These are phyloP conservation scores for Lucilia cuprina DNA, from an alignment of 1,140 invertebrate genomes.

Conservation along the genomic window DNA sequence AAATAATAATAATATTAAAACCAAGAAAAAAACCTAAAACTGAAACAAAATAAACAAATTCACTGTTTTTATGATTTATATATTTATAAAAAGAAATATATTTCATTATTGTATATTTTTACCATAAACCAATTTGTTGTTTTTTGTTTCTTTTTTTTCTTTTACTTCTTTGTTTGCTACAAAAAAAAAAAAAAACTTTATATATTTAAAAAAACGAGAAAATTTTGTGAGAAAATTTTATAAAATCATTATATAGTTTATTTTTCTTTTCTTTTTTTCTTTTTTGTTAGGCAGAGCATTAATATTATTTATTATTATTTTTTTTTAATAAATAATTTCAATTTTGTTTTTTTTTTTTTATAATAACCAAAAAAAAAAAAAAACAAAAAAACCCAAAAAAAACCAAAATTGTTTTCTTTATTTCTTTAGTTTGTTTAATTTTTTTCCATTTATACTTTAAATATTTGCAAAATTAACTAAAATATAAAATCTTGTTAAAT, in stretches of 20 bases:
- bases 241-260: slow-evolving; percentile 28
- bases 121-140: slow-evolving; percentile 26
- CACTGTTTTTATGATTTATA: slow-evolving; percentile 29
- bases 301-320: slow-evolving; percentile 47
- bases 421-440: not conserved
- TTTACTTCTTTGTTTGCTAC: slow-evolving; percentile 17
- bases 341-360: slow-evolving; percentile 48
- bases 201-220: slow-evolving; percentile 28
- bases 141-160: too few relatives aligned
- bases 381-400: slow-evolving; percentile 37
- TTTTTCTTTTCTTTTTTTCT: not conserved
- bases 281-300: slow-evolving; percentile 42
- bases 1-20: not conserved
- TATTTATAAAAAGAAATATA: slow-evolving; percentile 24
- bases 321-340: slow-evolving; percentile 50
- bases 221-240: slow-evolving; percentile 35
- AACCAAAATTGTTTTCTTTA: slow-evolving; percentile 36
- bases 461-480: slow-evolving; percentile 16
- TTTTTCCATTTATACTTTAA: not conserved
- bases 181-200: slow-evolving; percentile 14
- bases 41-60: slow-evolving; percentile 34
- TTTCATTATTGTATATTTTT: slow-evolving; percentile 30
- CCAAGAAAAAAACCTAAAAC: slow-evolving; percentile 23
- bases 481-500: slow-evolving; percentile 36
- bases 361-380: slow-evolving; percentile 47